A percentile compares a stretch with the other conserved stretches of the same genome.
These are phyloP conservation scores for Drosophila cardini DNA, from an alignment of 1,140 invertebrate genomes.

Conservation along the genomic window DNA sequence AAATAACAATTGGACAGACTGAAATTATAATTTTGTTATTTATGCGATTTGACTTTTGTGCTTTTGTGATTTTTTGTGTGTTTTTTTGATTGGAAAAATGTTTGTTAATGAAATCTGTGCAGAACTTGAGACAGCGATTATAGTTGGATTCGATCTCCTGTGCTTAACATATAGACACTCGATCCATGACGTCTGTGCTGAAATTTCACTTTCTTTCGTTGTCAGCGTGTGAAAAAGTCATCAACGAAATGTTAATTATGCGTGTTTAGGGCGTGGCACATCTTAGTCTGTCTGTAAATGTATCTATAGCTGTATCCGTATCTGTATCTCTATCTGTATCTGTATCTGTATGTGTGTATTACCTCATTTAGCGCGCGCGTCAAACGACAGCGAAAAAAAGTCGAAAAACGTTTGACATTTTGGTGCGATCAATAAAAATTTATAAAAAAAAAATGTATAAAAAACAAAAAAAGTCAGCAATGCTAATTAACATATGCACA, in stretches of 20 bases:
- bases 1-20: conserved; percentile 22
- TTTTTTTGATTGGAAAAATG: conserved; percentile 1
- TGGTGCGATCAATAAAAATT: conserved; percentile 81
- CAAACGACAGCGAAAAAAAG: conserved; percentile 51
- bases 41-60: not conserved
- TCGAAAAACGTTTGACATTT: conserved; percentile 82
- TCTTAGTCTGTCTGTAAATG: not conserved
- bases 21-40: conserved; percentile 21
- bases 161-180: conserved; percentile 42
- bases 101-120: not conserved
- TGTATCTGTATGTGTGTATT: conserved; percentile 51
- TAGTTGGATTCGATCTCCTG: not conserved
- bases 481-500: conserved; percentile 78
- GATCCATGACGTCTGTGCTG: conserved; percentile 35
- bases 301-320: conserved; percentile 19
- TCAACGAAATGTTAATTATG: conserved; percentile 67
- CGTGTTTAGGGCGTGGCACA: conserved; percentile 56
- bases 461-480: conserved; percentile 52
- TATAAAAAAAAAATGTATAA: conserved; percentile 36
- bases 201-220: conserved; percentile 73
- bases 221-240: conserved; percentile 57
- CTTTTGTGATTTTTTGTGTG: not conserved
- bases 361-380: conserved; percentile 68
- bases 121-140: not conserved
- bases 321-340: conserved; percentile 28